Conservation (phyloP, 1,140 invertebrate species). For the Brachionus koreanus region DNA sequence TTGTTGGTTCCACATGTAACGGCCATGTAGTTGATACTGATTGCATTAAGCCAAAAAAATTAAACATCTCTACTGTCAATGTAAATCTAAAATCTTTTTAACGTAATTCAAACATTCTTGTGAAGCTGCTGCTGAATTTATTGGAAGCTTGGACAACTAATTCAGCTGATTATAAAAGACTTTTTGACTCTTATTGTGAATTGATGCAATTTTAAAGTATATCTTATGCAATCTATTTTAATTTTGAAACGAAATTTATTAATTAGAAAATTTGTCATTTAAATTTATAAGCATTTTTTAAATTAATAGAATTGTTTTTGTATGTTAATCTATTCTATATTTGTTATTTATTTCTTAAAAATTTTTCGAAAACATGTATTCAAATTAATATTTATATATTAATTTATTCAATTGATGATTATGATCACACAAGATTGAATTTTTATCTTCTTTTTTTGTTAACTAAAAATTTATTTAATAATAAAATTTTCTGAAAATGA, state of each 20-base stretch:
- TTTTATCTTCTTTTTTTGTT: background rate
- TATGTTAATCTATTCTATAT: background rate
- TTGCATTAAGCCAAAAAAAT: background rate
- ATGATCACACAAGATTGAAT: background rate
- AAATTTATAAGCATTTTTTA: background rate
- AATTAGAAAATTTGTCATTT: background rate
- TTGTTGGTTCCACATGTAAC: constrained; percentile 33
- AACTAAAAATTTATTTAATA: background rate
- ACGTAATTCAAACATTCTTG: constrained; percentile 6
- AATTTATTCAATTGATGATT: background rate
- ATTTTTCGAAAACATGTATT: background rate
- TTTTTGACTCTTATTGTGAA: background rate
- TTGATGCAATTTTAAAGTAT: background rate
- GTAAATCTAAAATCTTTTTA: constrained; percentile 28
- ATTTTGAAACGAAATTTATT: background rate
- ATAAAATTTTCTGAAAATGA: background rate
- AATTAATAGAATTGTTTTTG: background rate
- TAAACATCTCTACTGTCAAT: constrained; percentile 12
- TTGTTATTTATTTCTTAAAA: background rate
- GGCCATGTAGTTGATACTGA: background rate
- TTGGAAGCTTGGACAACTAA: background rate
- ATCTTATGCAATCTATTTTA: background rate
- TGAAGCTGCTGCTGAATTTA: background rate
- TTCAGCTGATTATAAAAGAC: background rate
- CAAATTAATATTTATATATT: background rate